These are phyloP conservation scores for Machaerirhynchus nigripectus DNA, from an alignment of 2,113 vertebrate species.

Conservation along the genomic window DNA sequence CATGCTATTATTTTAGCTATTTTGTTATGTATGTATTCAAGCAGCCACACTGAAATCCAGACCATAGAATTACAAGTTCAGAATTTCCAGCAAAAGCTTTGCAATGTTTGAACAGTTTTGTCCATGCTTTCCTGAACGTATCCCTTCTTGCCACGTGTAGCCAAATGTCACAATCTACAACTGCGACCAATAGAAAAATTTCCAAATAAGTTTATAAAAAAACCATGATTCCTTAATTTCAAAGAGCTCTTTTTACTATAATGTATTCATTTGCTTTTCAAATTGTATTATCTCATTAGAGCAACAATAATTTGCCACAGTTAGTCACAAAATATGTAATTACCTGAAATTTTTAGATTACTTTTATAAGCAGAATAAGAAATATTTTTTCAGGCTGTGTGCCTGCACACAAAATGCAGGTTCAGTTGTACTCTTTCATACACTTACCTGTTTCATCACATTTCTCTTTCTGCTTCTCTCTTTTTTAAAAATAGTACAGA, in stretches of 20 bases:
- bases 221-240: neutral
- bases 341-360: neutral
- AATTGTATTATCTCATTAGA: neutral
- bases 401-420: neutral
- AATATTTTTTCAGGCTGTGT: neutral
- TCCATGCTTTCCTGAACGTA: neutral
- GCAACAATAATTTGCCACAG: neutral
- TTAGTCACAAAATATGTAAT: neutral
- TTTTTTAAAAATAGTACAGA: neutral
- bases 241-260: neutral
- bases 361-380: neutral
- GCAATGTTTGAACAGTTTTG: neutral
- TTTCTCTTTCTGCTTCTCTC: neutral
- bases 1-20: neutral
- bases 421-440: neutral
- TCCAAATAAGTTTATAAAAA: neutral
- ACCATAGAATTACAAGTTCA: neutral
- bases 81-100: neutral
- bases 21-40: neutral
- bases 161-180: neutral
- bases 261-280: neutral
- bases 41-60: neutral
- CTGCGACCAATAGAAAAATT: accelerated
- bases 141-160: accelerated
- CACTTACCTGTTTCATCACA: neutral